A percentile compares a stretch with the other conserved stretches of the same genome.
Conservation (phyloP, 35 echinoderm and acorn worm genomes). For the Heliocidaris tuberculata region DNA sequence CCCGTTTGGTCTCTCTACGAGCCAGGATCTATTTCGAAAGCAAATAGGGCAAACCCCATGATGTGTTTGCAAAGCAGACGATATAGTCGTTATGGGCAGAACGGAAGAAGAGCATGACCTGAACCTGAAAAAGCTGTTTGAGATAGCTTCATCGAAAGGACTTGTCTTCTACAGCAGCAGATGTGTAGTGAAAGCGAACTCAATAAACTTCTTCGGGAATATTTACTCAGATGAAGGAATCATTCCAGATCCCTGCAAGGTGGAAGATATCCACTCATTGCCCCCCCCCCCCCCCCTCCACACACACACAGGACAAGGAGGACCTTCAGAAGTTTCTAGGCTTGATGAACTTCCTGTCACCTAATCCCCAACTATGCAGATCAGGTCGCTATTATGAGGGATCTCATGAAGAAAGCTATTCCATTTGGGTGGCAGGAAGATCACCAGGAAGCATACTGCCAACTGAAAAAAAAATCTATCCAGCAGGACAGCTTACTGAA, state of each 20-base stretch:
- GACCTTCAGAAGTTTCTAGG: slow-evolving; percentile 62
- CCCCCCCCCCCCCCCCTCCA: no score
- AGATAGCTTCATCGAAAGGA: slow-evolving; percentile 47
- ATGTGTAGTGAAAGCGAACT: slow-evolving; percentile 69
- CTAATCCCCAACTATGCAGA: slow-evolving; percentile 53
- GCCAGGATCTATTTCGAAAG: slow-evolving; percentile 36
- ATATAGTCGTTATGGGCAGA: slow-evolving; percentile 45
- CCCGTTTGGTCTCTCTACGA: slow-evolving; percentile 52
- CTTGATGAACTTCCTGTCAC: slow-evolving; percentile 50
- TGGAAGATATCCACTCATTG: slow-evolving; percentile 58
- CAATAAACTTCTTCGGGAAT: no score
- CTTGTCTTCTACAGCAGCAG: slow-evolving; percentile 69
- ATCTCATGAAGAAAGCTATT: slow-evolving; percentile 41
- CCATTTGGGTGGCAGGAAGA: slow-evolving; percentile 58
- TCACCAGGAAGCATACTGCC: slow-evolving; percentile 43
- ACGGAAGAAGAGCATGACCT: slow-evolving; percentile 62
- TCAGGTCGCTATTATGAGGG: slow-evolving; percentile 40
- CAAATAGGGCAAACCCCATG: neutral
- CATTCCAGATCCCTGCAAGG: slow-evolving; percentile 55
- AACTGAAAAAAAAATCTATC: slow-evolving; percentile 40
- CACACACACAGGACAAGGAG: slow-evolving; percentile 59
- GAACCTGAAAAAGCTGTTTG: slow-evolving; percentile 50
- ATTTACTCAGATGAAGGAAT: no score
- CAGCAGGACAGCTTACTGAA: slow-evolving; percentile 26
- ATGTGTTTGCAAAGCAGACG: slow-evolving; percentile 34